Evolutionary conservation across 2,113 vertebrate genomes (phyloP), one percentile per base, ranked within the genome.

Genomic region (Anolis carolinensis): DNA sequence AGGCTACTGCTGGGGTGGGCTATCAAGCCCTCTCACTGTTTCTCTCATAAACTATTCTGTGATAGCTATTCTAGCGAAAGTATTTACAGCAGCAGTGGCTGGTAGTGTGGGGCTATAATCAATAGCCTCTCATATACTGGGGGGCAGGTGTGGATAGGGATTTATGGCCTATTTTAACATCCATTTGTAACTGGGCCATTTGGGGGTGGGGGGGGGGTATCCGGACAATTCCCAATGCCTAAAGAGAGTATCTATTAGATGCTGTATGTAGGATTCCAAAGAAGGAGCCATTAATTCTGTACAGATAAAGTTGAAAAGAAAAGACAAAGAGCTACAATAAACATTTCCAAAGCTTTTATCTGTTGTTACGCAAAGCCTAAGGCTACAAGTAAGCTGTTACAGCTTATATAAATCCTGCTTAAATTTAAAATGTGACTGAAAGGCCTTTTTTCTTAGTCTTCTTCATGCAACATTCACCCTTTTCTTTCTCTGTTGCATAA

Each of bases 251-350:
- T 23, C 59, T 34, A 85, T 52, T 62, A 72, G 36, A 81, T 70
- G 72, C 36, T 84, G 18, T 85, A 90, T 84, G 82, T 87, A 89
- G 79, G 62, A 78, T 79, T 91, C 77, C 79, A 83, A n/a, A 79
- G 87, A 86, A 86, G 62, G 65, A 84, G 50, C 73, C 74, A 81
- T 89, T 84, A 86, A 74, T 75, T 76, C 70, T 82, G 83, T 82
- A 39, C 44, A 78, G 79, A 86, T 0, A 8, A 72, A 25, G 7
- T 44, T 52, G 50, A 62, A 62, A 88, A 84, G 79, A 70, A 83
- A 78, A 68, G 48, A 68, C 39, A 4, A 68, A 55, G 11, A 87
- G 44, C 87, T 48, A 80, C 1, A 85, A n/a, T 10, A 91, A 79
- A 90, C 86, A 88, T 0, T 0, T 65, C 82, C 81, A 89, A 92